phyloP scores from a whole-genome alignment of 2,888 invertebrate species.

The Temnothorax ravouxi region DNA sequence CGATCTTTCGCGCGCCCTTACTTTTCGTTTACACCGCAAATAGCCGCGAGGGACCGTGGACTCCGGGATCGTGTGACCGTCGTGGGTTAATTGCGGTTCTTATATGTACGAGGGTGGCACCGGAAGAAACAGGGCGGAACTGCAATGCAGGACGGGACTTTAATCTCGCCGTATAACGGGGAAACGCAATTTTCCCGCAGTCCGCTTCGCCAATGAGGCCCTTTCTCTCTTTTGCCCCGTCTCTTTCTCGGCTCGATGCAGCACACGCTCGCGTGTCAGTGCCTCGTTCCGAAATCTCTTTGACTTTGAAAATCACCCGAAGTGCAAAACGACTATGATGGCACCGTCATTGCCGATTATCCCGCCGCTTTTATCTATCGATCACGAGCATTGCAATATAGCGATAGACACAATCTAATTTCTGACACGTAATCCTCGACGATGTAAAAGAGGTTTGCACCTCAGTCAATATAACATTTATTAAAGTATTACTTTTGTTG shows the following conservation, averaged over 20 bases:
- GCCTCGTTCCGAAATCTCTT: constrained; percentile 73
- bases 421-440: neutral
- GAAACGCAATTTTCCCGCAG: constrained; percentile 77
- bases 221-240: constrained; percentile 19
- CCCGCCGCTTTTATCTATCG: constrained; percentile 30
- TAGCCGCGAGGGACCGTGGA: constrained; percentile 66
- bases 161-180: constrained; percentile 78
- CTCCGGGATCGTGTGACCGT: constrained; percentile 58
- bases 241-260: constrained; percentile 54
- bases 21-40: constrained; percentile 77
- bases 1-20: constrained; percentile 64
- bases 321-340: constrained; percentile 34
- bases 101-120: constrained; percentile 67
- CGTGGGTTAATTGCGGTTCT: constrained; percentile 76
- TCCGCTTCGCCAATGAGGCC: constrained; percentile 68
- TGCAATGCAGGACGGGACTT: constrained; percentile 74
- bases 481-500: neutral
- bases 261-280: constrained; percentile 49
- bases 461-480: neutral
- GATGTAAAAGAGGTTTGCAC: neutral
- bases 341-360: neutral
- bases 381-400: constrained; percentile 6
- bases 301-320: constrained; percentile 65
- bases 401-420: constrained; percentile 21
- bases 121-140: constrained; percentile 47